Percentiles rank a stretch among this genome's conserved stretches.
Evolutionary conservation across 2,113 vertebrate genomes (phyloP).

Genomic region (Cygnus atratus): DNA sequence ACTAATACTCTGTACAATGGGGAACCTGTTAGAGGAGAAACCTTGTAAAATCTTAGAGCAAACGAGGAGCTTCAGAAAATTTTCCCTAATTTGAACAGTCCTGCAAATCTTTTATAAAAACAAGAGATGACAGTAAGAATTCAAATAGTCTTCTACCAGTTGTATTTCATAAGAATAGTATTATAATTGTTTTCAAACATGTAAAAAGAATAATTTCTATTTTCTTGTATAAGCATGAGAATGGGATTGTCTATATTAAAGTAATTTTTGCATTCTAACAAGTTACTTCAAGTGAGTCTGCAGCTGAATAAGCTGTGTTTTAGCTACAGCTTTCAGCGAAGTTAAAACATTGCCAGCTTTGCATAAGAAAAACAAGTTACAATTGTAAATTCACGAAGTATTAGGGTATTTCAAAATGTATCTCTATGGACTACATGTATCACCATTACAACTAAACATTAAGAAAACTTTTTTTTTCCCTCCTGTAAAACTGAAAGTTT

Average conservation of each 20-base stretch:
- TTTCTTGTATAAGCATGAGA: background rate
- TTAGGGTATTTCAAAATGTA: background rate
- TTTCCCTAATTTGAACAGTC: background rate
- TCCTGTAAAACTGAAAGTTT: background rate
- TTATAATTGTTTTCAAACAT: background rate
- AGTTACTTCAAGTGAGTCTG: background rate
- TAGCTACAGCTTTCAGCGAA: background rate
- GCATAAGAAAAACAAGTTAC: background rate
- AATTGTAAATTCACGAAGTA: background rate
- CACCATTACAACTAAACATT: background rate
- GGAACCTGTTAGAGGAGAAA: background rate
- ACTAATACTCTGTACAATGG: background rate
- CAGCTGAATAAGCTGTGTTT: background rate
- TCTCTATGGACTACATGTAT: background rate
- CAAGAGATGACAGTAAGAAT: background rate
- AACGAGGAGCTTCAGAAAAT: background rate
- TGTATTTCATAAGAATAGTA: background rate
- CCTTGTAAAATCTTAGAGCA: background rate
- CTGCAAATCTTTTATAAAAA: constrained; percentile 1
- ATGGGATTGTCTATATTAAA: background rate
- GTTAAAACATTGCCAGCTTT: background rate
- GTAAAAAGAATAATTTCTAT: background rate
- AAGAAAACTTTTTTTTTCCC: background rate
- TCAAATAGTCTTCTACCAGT: background rate
- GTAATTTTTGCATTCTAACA: background rate